Evolutionary conservation across 1,140 invertebrate genomes (phyloP), one percentile per base, ranked within the genome.

Genomic region (Eumeta japonica): DNA sequence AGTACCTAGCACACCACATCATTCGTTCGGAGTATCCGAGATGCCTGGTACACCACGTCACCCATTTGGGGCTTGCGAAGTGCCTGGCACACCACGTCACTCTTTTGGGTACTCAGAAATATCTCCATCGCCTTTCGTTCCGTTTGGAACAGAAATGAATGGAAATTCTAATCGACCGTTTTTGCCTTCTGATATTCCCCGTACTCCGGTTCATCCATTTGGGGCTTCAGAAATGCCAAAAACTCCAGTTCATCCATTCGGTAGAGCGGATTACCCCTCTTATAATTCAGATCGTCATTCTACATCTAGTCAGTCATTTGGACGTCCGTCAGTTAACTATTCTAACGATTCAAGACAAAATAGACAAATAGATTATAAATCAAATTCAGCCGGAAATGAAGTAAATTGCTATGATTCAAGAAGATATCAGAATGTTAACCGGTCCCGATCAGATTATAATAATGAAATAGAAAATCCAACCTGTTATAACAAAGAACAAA

Each of bases 331-430:
- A n/a, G n/a, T n/a, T n/a, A n/a, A n/a, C n/a, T n/a, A n/a, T n/a
- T n/a, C n/a, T n/a, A 52, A 58, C 28, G 61, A 68, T 53, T 53
- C 55, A 15, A 62, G 67, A 47, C 30, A 56, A 15, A 57, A 60
- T 33, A 59, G 60, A 52, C 55, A 18, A 33, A 41, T 47, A 16
- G 52, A 64, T 14, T 52, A 44, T 43, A 52, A 48, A 14, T 24
- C 42, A 13, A 32, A 37, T 15, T n/a, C n/a, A n/a, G n/a, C n/a
- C n/a, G n/a, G n/a, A n/a, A n/a, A n/a, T n/a, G n/a, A n/a, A n/a
- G n/a, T n/a, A n/a, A n/a, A n/a, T n/a, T n/a, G n/a, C n/a, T n/a
- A n/a, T n/a, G n/a, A n/a, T n/a, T n/a, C n/a, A n/a, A n/a, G n/a
- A n/a, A n/a, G n/a, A n/a, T n/a, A n/a, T n/a, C n/a, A n/a, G n/a